Evolutionary conservation across 2,797 vertebrate species (phyloP), one percentile per base, ranked within the genome.

Genomic region (Anguilla marmorata): DNA sequence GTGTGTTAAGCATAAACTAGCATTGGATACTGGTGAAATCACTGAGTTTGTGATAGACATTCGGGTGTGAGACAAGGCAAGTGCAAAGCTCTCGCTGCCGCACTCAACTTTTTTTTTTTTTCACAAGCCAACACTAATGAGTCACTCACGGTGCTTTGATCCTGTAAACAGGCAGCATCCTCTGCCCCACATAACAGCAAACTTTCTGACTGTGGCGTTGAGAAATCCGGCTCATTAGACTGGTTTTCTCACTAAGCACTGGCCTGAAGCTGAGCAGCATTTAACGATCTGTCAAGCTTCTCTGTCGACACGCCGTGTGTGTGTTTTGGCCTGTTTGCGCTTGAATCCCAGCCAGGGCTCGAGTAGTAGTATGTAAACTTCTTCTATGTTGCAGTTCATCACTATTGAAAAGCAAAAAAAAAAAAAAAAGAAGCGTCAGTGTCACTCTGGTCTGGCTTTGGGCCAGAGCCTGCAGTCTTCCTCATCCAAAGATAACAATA

Each of bases 401-500:
- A 83, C 80, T 56, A 83, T 87, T 60, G 79, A 87, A 69, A 84
- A 33, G 21, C 21, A 30, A 84, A 66, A 30, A 37, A 33, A 83
- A 50, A 27, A 21, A 24, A 33, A 60, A 45, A 45, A 45, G 41
- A 45, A 45, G 41, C 41, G 8, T 21, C 45, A n/a, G 63, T 69
- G 63, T 87, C 56, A 30, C 86, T 37, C 19, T 66, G 82, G 41
- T 82, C 56, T 83, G 86, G 56, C 86, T 63, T 63, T 24, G 33
- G 56, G 56, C 56, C 86, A 66, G 86, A 41, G 56, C n/a, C 41
- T 63, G 79, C 45, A 45, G 58, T 27, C 66, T 69, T 60, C 60
- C 41, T n/a, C 56, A 24, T 66, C 45, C 63, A 84, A 84, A 30
- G 80, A 84, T 87, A 87, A 87, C 86, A 52, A 56, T 50, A 84